Evolutionary conservation across 2,113 vertebrate species (phyloP).

Genomic region (Martes martes): DNA sequence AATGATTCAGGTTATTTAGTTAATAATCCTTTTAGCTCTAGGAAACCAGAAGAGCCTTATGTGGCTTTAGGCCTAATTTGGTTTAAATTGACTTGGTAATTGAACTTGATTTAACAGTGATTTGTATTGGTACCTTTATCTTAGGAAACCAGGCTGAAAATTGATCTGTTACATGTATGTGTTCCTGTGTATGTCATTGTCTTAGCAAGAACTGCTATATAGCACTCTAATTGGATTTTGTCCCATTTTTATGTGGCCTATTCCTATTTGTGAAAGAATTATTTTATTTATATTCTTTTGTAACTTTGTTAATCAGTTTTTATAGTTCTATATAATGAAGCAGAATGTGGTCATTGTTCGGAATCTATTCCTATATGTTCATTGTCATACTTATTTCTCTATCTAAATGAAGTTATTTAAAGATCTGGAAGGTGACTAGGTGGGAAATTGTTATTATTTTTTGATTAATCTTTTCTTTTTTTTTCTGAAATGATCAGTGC

Average conservation of each 20-base stretch:
- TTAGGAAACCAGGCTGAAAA: neutral
- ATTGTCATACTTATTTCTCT: neutral
- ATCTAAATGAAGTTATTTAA: conserved; percentile 5
- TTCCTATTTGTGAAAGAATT: conserved; percentile 27
- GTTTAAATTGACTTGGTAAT: conserved; percentile 27
- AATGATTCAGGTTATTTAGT: neutral
- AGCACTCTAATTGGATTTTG: neutral
- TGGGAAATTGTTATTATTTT: conserved; percentile 2
- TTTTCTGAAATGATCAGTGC: neutral
- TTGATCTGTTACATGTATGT: neutral
- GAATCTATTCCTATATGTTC: conserved; percentile 16
- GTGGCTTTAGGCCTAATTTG: conserved; percentile 8
- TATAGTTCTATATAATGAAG: conserved; percentile 29
- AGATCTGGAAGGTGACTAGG: neutral
- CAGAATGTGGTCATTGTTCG: neutral
- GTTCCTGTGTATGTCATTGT: neutral
- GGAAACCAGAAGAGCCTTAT: neutral
- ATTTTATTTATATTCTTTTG: neutral
- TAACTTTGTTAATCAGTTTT: neutral
- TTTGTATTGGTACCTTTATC: conserved; percentile 30
- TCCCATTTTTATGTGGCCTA: neutral
- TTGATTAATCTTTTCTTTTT: neutral
- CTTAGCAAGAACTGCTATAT: neutral
- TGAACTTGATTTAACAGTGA: conserved; percentile 16
- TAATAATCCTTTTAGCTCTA: neutral